These are phyloP conservation scores for Saccostrea echinata DNA, from an alignment of 1,140 invertebrate genomes.

Conservation along the genomic window DNA sequence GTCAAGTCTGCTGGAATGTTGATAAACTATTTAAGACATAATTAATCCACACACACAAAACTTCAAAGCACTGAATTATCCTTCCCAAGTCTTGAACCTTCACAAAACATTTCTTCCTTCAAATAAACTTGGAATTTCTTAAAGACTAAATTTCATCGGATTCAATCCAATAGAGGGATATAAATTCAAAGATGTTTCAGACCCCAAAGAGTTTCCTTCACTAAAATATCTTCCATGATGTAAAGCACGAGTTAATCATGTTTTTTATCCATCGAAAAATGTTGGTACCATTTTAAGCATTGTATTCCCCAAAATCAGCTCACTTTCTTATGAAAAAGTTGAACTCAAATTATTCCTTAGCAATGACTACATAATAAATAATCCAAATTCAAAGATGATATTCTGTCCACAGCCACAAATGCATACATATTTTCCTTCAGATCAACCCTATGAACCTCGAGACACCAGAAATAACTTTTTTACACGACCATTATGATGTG, in stretches of 20 bases:
- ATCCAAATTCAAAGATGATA: neutral
- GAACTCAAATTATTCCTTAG: too few species aligned
- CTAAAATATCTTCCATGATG: neutral
- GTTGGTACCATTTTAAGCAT: neutral
- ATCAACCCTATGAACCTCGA: neutral
- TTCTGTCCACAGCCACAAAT: neutral
- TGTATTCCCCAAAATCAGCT: neutral
- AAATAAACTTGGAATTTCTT: neutral
- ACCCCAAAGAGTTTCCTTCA: neutral
- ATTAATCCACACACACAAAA: neutral
- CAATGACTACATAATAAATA: too few species aligned
- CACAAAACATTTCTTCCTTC: neutral
- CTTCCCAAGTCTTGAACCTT: neutral
- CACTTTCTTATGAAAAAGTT: neutral
- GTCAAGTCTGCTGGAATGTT: neutral
- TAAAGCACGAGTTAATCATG: neutral
- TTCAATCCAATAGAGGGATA: neutral
- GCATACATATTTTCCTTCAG: neutral
- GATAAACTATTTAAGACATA: neutral
- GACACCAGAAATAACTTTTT: constrained; percentile 1
- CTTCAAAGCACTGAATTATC: neutral
- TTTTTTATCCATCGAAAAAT: neutral
- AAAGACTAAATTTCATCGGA: neutral
- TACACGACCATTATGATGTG: neutral
- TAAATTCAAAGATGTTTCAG: neutral